Evolutionary conservation across 2,888 invertebrate species (phyloP).

Genomic region (Drosophila niveifrons): DNA sequence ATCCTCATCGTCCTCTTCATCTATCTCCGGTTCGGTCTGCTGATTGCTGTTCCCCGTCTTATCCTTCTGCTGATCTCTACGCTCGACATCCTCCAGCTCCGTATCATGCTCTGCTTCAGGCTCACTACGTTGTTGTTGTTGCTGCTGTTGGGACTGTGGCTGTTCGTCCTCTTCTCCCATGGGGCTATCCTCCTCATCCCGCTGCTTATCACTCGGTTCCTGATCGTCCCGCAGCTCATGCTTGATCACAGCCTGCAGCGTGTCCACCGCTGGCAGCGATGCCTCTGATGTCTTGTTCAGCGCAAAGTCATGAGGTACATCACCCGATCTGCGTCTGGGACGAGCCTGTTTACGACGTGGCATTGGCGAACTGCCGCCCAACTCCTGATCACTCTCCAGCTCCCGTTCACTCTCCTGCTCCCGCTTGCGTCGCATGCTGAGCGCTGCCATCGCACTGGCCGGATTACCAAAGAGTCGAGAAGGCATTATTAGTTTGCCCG

Average conservation of each 20-base stretch:
- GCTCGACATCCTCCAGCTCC: conserved; percentile 14
- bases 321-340: conserved; percentile 93
- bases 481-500: conserved; percentile 83
- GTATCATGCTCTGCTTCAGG: conserved; percentile 2
- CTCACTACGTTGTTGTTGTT: neutral
- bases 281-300: conserved; percentile 83
- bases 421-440: conserved; percentile 75
- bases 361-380: conserved; percentile 89
- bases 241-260: conserved; percentile 83
- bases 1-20: conserved; percentile 49
- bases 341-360: conserved; percentile 94
- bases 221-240: conserved; percentile 84
- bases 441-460: conserved; percentile 61
- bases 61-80: conserved; percentile 24
- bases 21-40: conserved; percentile 21
- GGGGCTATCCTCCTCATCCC: conserved; percentile 16
- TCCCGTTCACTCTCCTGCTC: conserved; percentile 83
- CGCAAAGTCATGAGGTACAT: conserved; percentile 86
- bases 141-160: conserved; percentile 1
- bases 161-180: conserved; percentile 52
- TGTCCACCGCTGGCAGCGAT: conserved; percentile 11
- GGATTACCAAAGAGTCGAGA: conserved; percentile 83
- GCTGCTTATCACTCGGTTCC: conserved; percentile 38
- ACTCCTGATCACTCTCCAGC: conserved; percentile 80
- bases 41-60: conserved; percentile 1